Percentiles rank a stretch among this genome's conserved stretches.
Conservation (phyloP, 2,888 invertebrate genomes). For the Frankliniella intonsa region DNA sequence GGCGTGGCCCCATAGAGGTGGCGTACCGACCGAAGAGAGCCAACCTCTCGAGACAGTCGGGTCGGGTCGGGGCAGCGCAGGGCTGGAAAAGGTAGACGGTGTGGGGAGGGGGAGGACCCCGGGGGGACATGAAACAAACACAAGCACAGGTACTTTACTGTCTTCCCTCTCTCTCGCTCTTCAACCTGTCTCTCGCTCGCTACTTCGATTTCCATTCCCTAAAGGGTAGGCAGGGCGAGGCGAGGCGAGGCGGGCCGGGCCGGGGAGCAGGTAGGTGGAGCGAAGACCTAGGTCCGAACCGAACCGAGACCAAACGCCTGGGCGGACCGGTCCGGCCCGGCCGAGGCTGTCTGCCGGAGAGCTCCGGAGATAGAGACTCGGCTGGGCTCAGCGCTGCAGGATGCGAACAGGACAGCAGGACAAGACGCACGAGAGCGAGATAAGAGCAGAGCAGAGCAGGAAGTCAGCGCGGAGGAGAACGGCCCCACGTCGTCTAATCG, state of each 20-base stretch:
- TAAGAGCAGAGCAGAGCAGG: background rate
- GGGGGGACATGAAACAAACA: background rate
- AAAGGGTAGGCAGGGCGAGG: too few relatives aligned
- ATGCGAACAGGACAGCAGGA: background rate
- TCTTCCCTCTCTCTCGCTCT: background rate
- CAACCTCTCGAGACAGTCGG: background rate
- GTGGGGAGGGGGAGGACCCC: background rate
- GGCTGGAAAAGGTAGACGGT: background rate
- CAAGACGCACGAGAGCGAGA: background rate
- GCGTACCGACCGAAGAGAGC: background rate
- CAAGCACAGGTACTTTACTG: background rate
- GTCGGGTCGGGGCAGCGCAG: too few relatives aligned
- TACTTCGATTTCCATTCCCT: too few relatives aligned
- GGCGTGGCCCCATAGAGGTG: background rate
- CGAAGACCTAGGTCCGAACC: too few relatives aligned
- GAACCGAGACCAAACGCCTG: too few relatives aligned
- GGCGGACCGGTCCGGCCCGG: too few relatives aligned
- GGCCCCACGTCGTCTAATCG: background rate
- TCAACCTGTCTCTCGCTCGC: too few relatives aligned
- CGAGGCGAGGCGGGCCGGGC: too few relatives aligned
- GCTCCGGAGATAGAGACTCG: background rate
- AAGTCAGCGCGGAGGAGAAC: too few relatives aligned
- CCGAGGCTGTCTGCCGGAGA: too few relatives aligned
- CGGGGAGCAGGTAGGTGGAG: too few relatives aligned
- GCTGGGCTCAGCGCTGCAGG: background rate